phyloP scores from a whole-genome alignment of 2,797 vertebrate species.

The Tokudaia tokunoshimensis region DNA sequence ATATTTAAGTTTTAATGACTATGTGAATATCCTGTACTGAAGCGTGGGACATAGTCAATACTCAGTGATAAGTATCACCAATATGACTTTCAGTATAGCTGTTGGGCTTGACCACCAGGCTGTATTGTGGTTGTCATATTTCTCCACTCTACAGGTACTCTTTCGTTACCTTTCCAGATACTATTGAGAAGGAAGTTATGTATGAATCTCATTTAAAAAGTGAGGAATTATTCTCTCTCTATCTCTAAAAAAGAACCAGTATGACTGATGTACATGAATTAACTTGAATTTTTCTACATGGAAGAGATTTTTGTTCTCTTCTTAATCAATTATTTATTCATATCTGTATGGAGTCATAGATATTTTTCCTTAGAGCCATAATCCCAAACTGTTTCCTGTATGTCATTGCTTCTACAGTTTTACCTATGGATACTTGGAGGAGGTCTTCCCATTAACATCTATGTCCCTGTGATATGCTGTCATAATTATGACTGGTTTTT shows the following conservation, averaged over 20 bases:
- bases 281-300: not conserved
- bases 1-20: no score
- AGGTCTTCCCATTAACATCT: not conserved
- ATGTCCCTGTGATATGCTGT: not conserved
- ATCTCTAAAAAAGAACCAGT: not conserved
- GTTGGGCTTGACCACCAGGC: not conserved
- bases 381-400: constrained; percentile 35
- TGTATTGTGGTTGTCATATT: not conserved
- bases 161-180: not conserved
- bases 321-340: constrained; percentile 18
- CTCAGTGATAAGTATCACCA: not conserved
- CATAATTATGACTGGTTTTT: not conserved
- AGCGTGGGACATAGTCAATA: no score
- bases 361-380: constrained; percentile 57
- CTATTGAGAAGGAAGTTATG: constrained; percentile 11
- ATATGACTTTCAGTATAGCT: no score
- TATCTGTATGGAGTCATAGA: not conserved
- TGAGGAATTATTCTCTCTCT: not conserved
- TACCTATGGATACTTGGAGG: not conserved
- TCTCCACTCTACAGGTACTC: not conserved
- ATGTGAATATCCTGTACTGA: no score
- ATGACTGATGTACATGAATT: not conserved
- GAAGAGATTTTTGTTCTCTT: not conserved
- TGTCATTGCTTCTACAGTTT: constrained; percentile 8
- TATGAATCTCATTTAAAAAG: constrained; percentile 3